phyloP scores from a whole-genome alignment of 2,888 invertebrate species.

The Eledona agricola region DNA sequence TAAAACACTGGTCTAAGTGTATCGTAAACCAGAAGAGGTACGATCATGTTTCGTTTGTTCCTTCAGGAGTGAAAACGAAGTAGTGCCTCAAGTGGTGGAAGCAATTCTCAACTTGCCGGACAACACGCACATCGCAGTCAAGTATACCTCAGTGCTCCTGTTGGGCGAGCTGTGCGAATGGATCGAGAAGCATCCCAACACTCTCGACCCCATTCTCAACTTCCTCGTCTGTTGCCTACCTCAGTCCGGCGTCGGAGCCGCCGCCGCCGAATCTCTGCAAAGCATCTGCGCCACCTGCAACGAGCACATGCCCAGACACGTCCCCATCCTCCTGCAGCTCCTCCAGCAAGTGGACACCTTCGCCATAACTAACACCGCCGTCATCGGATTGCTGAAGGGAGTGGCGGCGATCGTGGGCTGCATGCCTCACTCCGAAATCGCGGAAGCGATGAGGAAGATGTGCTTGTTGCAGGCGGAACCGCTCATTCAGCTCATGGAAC shows the following conservation, averaged over 20 bases:
- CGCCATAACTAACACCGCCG: slow-evolving; percentile 77
- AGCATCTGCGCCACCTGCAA: slow-evolving; percentile 86
- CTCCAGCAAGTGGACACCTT: slow-evolving; percentile 76
- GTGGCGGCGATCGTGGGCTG: slow-evolving; percentile 70
- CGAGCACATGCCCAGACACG: slow-evolving; percentile 79
- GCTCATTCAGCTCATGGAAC: slow-evolving; percentile 70
- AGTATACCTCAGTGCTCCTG: slow-evolving; percentile 86
- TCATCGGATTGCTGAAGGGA: slow-evolving; percentile 68
- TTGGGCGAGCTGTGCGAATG: slow-evolving; percentile 94
- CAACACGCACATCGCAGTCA: slow-evolving; percentile 85
- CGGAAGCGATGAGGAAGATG: slow-evolving; percentile 78
- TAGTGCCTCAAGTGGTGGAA: slow-evolving; percentile 92
- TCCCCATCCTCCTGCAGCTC: slow-evolving; percentile 76
- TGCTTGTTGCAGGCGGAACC: slow-evolving; percentile 80
- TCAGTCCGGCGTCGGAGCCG: slow-evolving; percentile 76
- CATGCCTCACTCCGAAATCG: slow-evolving; percentile 68
- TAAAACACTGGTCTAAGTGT: no score
- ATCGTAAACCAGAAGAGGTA: neutral
- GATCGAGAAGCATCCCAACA: slow-evolving; percentile 87
- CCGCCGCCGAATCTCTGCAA: slow-evolving; percentile 85
- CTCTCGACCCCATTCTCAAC: slow-evolving; percentile 83
- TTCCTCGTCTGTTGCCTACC: slow-evolving; percentile 79
- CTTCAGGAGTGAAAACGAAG: slow-evolving; percentile 86
- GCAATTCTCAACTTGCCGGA: slow-evolving; percentile 87
- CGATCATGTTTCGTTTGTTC: neutral